Evolutionary conservation across 2,888 invertebrate genomes (phyloP).

Genomic region (Achlya flavicornis): DNA sequence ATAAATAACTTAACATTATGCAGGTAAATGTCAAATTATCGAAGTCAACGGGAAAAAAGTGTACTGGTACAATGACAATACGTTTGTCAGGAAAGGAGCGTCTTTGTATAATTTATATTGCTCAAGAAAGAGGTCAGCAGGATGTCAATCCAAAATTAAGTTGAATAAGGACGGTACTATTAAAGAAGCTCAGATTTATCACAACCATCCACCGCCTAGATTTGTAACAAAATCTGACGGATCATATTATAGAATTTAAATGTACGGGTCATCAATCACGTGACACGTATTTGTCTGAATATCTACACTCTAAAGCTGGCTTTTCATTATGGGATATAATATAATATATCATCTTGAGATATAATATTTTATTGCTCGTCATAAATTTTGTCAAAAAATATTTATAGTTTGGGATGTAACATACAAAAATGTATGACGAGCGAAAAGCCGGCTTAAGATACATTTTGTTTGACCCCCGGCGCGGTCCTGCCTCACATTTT

Average conservation of each 20-base stretch:
- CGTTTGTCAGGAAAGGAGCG: conserved; percentile 29
- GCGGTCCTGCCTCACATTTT: too few species aligned
- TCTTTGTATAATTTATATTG: conserved; percentile 27
- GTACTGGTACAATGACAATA: conserved; percentile 26
- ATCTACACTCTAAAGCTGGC: too few species aligned
- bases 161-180: conserved; percentile 33
- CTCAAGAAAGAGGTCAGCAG: conserved; percentile 23
- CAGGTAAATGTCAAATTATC: not conserved
- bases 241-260: not conserved
- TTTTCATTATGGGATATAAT: too few species aligned
- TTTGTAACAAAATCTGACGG: conserved; percentile 13
- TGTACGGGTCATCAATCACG: not conserved
- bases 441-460: too few species aligned
- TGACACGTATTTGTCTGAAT: too few species aligned
- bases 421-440: too few species aligned
- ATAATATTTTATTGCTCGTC: too few species aligned
- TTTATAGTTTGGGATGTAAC: too few species aligned
- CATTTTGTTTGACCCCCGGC: too few species aligned
- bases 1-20: not conserved
- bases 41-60: conserved; percentile 24
- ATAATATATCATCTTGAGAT: too few species aligned
- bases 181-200: conserved; percentile 24
- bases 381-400: too few species aligned
- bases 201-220: conserved; percentile 42
- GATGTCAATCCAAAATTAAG: conserved; percentile 39